phyloP scores from a whole-genome alignment of 2,888 invertebrate genomes.

The Rotaria socialis region DNA sequence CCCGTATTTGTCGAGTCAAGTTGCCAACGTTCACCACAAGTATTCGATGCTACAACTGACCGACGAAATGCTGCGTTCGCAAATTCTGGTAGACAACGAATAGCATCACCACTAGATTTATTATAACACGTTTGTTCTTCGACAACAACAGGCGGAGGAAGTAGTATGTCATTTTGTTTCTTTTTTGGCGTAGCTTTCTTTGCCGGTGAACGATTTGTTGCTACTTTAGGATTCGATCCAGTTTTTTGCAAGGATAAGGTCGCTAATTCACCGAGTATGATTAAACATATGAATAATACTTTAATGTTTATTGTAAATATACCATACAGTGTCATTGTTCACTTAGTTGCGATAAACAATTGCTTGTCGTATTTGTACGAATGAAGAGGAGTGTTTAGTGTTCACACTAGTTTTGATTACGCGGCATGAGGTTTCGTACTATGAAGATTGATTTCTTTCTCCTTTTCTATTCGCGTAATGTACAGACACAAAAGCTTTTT shows the following conservation, averaged over 20 bases:
- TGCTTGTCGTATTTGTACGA: neutral
- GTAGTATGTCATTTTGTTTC: neutral
- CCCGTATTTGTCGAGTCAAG: constrained; percentile 59
- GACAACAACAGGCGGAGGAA: neutral
- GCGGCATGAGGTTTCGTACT: constrained; percentile 18
- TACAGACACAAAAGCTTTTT: constrained; percentile 14
- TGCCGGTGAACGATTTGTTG: neutral
- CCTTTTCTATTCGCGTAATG: constrained; percentile 13
- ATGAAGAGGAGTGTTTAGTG: constrained; percentile 16
- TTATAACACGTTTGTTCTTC: constrained; percentile 53
- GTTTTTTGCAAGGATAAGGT: neutral
- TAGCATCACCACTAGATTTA: constrained; percentile 56
- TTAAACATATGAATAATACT: neutral
- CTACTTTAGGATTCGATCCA: neutral
- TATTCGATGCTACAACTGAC: constrained; percentile 85
- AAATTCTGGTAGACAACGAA: constrained; percentile 91
- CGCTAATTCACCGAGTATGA: neutral
- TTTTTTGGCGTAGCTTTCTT: neutral
- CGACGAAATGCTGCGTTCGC: constrained; percentile 89
- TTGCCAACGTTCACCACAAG: constrained; percentile 77
- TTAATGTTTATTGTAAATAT: neutral
- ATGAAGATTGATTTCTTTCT: neutral
- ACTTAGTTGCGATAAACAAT: neutral
- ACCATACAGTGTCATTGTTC: constrained; percentile 20
- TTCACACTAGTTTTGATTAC: constrained; percentile 19